phyloP scores from a whole-genome alignment of 2,888 invertebrate species.

The Tachina lurida region DNA sequence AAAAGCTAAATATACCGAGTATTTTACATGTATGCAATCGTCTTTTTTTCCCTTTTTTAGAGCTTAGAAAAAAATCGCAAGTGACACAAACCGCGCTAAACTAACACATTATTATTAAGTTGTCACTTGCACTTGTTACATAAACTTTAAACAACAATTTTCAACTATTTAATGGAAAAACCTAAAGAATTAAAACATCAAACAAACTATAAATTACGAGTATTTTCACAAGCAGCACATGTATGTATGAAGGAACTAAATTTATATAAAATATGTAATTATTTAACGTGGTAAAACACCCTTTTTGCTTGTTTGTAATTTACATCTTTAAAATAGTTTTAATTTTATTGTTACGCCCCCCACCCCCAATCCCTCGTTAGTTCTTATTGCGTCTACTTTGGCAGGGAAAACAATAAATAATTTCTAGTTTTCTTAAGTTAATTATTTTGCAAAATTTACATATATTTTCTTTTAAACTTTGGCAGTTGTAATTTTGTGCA shows the following conservation, averaged over 20 bases:
- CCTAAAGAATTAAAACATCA: constrained; percentile 60
- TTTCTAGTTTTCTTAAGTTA: constrained; percentile 65
- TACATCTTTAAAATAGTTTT: constrained; percentile 20
- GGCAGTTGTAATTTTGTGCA: neutral
- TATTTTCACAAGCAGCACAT: constrained; percentile 44
- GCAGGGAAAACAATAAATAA: constrained; percentile 28
- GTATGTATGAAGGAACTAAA: neutral
- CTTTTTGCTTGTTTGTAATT: constrained; percentile 41
- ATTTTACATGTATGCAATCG: neutral
- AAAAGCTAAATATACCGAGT: constrained; percentile 33
- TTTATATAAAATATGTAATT: constrained; percentile 52
- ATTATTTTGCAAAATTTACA: constrained; percentile 59
- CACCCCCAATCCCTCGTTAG: neutral
- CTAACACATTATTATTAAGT: constrained; percentile 56
- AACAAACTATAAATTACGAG: constrained; percentile 69
- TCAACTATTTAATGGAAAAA: constrained; percentile 17
- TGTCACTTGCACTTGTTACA: constrained; percentile 69
- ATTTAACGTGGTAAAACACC: constrained; percentile 51
- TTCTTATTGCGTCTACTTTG: constrained; percentile 5
- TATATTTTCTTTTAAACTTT: constrained; percentile 56
- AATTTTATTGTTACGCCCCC: constrained; percentile 63
- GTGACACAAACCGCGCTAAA: constrained; percentile 73
- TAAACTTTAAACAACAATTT: constrained; percentile 33
- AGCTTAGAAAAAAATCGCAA: constrained; percentile 69
- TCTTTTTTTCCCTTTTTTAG: neutral